phyloP scores from a whole-genome alignment of 2,113 vertebrate species.

The Psophia crepitans region DNA sequence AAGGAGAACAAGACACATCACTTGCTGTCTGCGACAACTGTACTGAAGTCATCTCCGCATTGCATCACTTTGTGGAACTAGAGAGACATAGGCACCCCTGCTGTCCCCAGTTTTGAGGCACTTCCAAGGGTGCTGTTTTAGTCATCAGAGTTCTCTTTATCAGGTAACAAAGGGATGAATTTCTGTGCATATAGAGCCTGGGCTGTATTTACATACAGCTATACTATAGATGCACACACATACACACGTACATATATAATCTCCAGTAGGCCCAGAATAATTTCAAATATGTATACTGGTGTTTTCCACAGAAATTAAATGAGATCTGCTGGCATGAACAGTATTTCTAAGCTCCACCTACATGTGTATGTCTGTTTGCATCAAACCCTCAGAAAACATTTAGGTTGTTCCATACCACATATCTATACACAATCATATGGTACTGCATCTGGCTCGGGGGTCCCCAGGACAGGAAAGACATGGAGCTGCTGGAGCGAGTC shows the following conservation, averaged over 20 bases:
- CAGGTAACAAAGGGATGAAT: neutral
- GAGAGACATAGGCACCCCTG: neutral
- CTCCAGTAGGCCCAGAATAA: neutral
- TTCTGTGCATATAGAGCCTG: neutral
- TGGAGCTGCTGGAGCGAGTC: too few relatives aligned
- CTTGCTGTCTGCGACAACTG: neutral
- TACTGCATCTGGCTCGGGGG: too few relatives aligned
- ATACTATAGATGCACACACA: neutral
- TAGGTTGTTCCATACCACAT: neutral
- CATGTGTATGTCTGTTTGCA: neutral
- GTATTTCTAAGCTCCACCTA: neutral
- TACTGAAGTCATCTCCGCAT: neutral
- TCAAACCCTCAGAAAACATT: neutral
- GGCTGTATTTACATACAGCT: neutral
- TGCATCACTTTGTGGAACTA: neutral
- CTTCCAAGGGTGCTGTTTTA: neutral
- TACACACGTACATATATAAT: accelerated
- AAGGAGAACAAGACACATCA: neutral
- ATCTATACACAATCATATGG: neutral
- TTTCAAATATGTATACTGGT: neutral
- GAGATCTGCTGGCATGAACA: neutral
- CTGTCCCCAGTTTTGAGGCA: neutral
- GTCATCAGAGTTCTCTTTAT: neutral
- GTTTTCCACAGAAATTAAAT: neutral
- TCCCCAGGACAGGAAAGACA: too few relatives aligned